A percentile compares a stretch with the other conserved stretches of the same genome.
These are phyloP conservation scores for Cariama cristata DNA, from an alignment of 2,113 vertebrate species.

Conservation along the genomic window DNA sequence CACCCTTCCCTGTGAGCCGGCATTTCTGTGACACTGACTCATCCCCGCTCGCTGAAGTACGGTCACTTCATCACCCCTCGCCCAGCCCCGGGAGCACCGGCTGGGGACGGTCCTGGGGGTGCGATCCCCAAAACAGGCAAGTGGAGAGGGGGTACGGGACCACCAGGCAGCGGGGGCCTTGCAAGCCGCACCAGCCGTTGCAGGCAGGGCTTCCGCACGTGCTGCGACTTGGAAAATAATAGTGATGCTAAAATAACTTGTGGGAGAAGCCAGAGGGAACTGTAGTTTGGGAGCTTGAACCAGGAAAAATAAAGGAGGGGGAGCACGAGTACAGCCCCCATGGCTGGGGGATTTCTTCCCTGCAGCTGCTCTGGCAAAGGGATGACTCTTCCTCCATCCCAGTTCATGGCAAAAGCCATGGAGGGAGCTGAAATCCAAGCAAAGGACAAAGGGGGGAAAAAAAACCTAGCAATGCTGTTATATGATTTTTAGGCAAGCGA, in stretches of 20 bases:
- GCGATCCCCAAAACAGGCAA: not conserved
- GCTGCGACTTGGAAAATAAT: not conserved
- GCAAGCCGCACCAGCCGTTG: accelerated
- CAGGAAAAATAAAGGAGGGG: too few species aligned
- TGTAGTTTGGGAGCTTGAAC: not conserved
- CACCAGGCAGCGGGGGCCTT: not conserved
- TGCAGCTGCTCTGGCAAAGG: not conserved
- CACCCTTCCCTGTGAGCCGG: not conserved
- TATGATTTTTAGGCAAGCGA: not conserved
- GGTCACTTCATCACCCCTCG: not conserved
- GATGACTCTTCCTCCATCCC: not conserved
- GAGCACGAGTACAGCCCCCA: accelerated
- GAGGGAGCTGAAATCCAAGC: not conserved
- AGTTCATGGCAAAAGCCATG: not conserved
- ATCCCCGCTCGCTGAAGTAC: not conserved
- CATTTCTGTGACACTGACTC: not conserved
- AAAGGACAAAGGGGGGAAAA: not conserved
- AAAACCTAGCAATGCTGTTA: not conserved
- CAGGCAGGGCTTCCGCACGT: not conserved
- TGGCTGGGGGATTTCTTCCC: not conserved
- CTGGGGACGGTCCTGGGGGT: not conserved
- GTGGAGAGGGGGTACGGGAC: not conserved
- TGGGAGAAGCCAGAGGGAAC: not conserved
- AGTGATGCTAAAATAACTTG: not conserved
- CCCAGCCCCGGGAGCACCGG: accelerated